A percentile compares a stretch with the other conserved stretches of the same genome.
Conservation (phyloP, 1,140 invertebrate genomes). For the Rhyacophila brunnea region DNA sequence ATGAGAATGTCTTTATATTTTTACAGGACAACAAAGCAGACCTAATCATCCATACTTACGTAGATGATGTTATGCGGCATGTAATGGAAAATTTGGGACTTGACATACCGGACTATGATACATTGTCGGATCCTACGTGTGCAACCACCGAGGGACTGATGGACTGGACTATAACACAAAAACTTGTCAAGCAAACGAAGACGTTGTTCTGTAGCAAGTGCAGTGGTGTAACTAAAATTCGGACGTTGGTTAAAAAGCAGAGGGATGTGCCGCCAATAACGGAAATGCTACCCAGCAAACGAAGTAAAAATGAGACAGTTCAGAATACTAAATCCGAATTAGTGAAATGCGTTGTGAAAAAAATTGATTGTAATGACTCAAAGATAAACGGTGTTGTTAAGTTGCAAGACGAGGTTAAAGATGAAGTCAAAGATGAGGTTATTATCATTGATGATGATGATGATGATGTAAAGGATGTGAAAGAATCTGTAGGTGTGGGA, state of each 20-base stretch:
- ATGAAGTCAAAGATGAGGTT: background rate
- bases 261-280: background rate
- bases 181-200: conserved; percentile 54
- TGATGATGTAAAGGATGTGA: too few species aligned
- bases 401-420: background rate
- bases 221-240: conserved; percentile 27
- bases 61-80: conserved; percentile 79
- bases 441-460: background rate
- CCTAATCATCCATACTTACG: conserved; percentile 85
- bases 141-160: conserved; percentile 46
- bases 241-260: conserved; percentile 27
- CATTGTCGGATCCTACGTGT: conserved; percentile 67
- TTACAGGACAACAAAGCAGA: conserved; percentile 88
- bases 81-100: conserved; percentile 73
- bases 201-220: conserved; percentile 52
- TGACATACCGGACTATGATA: conserved; percentile 69
- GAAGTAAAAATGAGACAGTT: background rate
- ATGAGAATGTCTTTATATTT: conserved; percentile 3
- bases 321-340: background rate
- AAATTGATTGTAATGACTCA: too few species aligned
- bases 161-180: conserved; percentile 65
- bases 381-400: background rate
- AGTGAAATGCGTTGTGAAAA: too few species aligned
- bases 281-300: background rate
- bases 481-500: too few species aligned